A percentile compares a stretch with the other conserved stretches of the same genome.
Evolutionary conservation across 2,797 vertebrate genomes (phyloP).

Genomic region (Falco concolor): DNA sequence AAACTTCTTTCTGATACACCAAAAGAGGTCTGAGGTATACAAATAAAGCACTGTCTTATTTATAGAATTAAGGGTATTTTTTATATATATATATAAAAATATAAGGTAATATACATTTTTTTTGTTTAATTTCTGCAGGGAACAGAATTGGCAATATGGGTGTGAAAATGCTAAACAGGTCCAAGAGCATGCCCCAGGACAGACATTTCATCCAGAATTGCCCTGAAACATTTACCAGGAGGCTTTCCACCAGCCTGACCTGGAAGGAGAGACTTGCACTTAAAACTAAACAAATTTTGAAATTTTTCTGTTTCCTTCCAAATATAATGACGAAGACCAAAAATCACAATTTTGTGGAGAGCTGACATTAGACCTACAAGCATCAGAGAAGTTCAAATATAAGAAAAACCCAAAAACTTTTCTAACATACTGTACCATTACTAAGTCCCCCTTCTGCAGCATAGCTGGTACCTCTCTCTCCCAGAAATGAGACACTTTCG

Average conservation of each 20-base stretch:
- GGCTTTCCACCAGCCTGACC: background rate
- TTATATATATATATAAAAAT: too few species aligned
- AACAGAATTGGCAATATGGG: background rate
- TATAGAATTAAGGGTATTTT: background rate
- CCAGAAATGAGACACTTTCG: fast-evolving
- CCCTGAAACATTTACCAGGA: background rate
- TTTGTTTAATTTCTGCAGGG: background rate
- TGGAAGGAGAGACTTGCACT: background rate
- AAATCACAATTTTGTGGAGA: background rate
- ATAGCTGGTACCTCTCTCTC: too few species aligned
- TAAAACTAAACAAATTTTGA: background rate
- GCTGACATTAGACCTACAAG: background rate
- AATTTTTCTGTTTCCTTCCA: background rate
- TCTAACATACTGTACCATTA: background rate
- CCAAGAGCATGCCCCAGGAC: background rate
- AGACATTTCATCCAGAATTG: background rate
- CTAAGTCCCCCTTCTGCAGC: background rate
- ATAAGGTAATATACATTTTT: background rate
- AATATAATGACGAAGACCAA: background rate
- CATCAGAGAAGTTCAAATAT: background rate
- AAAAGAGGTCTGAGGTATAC: background rate
- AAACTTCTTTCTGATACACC: background rate
- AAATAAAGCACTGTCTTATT: background rate
- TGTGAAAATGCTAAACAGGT: background rate
- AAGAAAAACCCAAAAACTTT: background rate